A percentile compares a stretch with the other conserved stretches of the same genome.
These are phyloP conservation scores for Anadara kagoshimensis DNA, from an alignment of 1,140 invertebrate genomes.

Conservation along the genomic window DNA sequence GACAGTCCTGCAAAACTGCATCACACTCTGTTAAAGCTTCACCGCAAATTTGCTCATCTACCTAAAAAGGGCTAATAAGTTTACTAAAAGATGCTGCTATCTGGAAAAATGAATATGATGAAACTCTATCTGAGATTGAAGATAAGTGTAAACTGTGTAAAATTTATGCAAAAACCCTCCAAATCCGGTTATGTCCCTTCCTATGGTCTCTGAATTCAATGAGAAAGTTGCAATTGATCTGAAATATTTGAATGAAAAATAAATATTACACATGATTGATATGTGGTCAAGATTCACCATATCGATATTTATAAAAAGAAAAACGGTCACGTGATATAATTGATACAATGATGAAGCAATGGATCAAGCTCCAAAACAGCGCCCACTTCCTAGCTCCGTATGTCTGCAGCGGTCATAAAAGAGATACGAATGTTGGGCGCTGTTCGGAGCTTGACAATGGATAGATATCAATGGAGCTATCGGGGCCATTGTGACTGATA, in stretches of 20 bases:
- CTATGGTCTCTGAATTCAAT: slow-evolving; percentile 39
- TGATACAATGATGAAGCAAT: slow-evolving; percentile 38
- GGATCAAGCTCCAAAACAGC: too few species aligned
- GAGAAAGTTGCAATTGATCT: slow-evolving; percentile 40
- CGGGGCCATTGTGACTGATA: slow-evolving; percentile 37
- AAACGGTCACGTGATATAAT: slow-evolving; percentile 33
- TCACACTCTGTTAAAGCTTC: slow-evolving; percentile 26
- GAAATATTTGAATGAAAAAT: slow-evolving; percentile 31
- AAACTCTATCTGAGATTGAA: slow-evolving; percentile 21
- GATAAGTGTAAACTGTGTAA: slow-evolving; percentile 41
- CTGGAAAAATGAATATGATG: slow-evolving; percentile 35
- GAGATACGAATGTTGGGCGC: too few species aligned
- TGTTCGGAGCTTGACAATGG: slow-evolving; percentile 30
- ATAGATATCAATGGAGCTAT: slow-evolving; percentile 38
- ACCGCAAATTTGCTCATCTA: slow-evolving; percentile 42
- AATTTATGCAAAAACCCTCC: slow-evolving; percentile 28
- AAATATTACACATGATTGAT: slow-evolving; percentile 44
- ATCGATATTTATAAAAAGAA: slow-evolving; percentile 27
- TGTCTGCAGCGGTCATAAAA: too few species aligned
- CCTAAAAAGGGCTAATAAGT: slow-evolving; percentile 30
- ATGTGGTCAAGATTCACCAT: slow-evolving; percentile 44
- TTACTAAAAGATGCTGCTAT: slow-evolving; percentile 36
- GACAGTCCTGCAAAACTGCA: not conserved
- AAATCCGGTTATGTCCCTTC: slow-evolving; percentile 34
- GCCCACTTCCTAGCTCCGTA: too few species aligned